These are phyloP conservation scores for Timema cristinae DNA, from an alignment of 2,888 invertebrate species.

Conservation along the genomic window DNA sequence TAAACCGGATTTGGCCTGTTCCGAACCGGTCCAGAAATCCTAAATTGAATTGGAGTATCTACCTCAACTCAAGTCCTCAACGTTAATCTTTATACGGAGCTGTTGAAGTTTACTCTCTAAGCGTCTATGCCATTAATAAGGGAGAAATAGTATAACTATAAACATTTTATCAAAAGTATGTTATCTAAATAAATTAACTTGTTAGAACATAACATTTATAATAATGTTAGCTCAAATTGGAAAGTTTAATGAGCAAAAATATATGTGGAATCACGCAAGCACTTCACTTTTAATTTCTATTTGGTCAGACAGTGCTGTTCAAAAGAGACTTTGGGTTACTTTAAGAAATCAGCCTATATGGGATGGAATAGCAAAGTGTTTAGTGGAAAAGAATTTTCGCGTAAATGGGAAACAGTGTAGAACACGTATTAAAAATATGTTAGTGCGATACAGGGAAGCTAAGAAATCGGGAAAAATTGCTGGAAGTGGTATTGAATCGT, in stretches of 20 bases:
- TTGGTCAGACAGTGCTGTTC: conserved; percentile 45
- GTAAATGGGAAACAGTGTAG: conserved; percentile 44
- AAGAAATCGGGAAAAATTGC: conserved; percentile 36
- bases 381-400: conserved; percentile 44
- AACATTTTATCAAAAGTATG: too few relatives aligned
- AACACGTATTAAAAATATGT: conserved; percentile 44
- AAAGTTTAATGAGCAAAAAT: conserved; percentile 36
- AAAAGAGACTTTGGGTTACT: conserved; percentile 42
- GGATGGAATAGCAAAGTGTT: conserved; percentile 44
- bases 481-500: conserved; percentile 42
- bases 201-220: too few relatives aligned
- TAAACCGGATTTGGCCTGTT: conserved; percentile 18
- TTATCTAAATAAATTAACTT: too few relatives aligned
- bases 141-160: too few relatives aligned
- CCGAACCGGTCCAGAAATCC: conserved; percentile 20
- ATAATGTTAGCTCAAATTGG: background rate
- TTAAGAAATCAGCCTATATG: conserved; percentile 42
- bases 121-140: too few relatives aligned
- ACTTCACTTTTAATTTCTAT: conserved; percentile 43
- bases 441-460: conserved; percentile 45
- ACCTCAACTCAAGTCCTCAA: too few relatives aligned
- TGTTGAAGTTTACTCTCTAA: too few relatives aligned
- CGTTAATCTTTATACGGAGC: too few relatives aligned
- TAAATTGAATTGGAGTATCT: conserved; percentile 18
- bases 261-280: conserved; percentile 45